These are phyloP conservation scores for Tetrao urogallus DNA, from an alignment of 2,113 vertebrate genomes.

Conservation along the genomic window DNA sequence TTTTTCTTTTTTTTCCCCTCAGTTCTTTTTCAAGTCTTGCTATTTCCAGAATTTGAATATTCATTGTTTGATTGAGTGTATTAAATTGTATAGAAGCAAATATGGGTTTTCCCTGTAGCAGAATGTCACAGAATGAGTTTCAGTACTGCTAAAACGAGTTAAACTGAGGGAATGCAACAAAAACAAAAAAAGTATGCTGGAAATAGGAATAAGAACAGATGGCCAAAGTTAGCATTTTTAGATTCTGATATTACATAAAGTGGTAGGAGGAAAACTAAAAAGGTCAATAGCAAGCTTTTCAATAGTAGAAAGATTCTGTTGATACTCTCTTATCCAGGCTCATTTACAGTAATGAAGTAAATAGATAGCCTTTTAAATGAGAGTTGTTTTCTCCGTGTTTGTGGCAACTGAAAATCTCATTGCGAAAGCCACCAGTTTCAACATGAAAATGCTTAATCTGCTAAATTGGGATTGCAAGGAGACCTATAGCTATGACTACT, in stretches of 20 bases:
- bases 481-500: background rate
- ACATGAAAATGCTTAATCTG: background rate
- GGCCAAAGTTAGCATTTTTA: slow-evolving; percentile 47
- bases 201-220: slow-evolving; percentile 66
- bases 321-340: slow-evolving; percentile 34
- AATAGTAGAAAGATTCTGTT: slow-evolving; percentile 51
- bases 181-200: slow-evolving; percentile 13
- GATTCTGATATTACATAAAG: slow-evolving; percentile 62
- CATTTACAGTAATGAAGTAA: background rate
- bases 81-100: slow-evolving; percentile 45
- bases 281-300: slow-evolving; percentile 33
- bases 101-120: slow-evolving; percentile 35
- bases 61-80: slow-evolving; percentile 38
- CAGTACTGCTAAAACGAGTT: slow-evolving; percentile 38
- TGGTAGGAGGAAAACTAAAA: slow-evolving; percentile 51
- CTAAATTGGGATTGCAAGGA: background rate
- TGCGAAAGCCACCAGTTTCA: background rate
- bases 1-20: background rate
- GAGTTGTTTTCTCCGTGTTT: background rate
- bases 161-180: slow-evolving; percentile 30
- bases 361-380: background rate
- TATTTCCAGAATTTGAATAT: slow-evolving; percentile 27
- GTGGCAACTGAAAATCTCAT: background rate
- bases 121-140: slow-evolving; percentile 39
- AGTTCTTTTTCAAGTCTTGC: background rate